Base-by-base conservation (phyloP, 2,888 invertebrate genomes). In the Macrophya annulata region DNA sequence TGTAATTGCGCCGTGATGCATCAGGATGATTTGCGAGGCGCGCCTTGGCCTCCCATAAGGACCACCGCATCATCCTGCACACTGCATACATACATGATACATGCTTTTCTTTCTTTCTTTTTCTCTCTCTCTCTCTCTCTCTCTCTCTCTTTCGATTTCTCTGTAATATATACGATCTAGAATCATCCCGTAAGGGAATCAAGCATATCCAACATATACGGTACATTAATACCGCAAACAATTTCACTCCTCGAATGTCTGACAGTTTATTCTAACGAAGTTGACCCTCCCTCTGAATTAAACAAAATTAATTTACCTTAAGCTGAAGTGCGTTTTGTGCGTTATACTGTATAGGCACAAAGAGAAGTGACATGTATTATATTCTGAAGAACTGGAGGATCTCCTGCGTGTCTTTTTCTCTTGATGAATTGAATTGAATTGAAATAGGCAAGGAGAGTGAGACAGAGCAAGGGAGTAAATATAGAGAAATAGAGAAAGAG, bases 1-100 rank as follows among this genome's bases (percentile, higher is more conserved):
- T 93, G 93, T 93, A 93, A 93, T 93, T 92, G 93, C 92, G 90
- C 90, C 89, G 89, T 90, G 92, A 92, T 93, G 92, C 91, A 92
- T 92, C 90, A 87, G 88, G 86, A 92, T 93, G 93, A 93, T 93
- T 93, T 93, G 93, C 91, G 91, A 91, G 90, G 87, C 88, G 86
- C 88, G 65, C 68, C n/a, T 25, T 40, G 48, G 40, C 43, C 77
- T 59, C 65, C 59, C 81, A 40, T 65, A 81, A 81, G 62, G 81
- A 81, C 81, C 81, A 81, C 77, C 77, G n/a, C 77, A 51, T n/a
- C 55, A 48, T 17, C 17, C 17, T 62, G 71, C 40, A n/a, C 40
- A 72, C 55, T 21, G 8, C 37, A 51, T 37, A 77, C 77, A 55
- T n/a, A 37, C 45, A 43, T 43, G 15, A 17, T n/a, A 72, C n/a